Base-by-base conservation (phyloP, 2,888 invertebrate genomes). In the Odontocerum albicorne region DNA sequence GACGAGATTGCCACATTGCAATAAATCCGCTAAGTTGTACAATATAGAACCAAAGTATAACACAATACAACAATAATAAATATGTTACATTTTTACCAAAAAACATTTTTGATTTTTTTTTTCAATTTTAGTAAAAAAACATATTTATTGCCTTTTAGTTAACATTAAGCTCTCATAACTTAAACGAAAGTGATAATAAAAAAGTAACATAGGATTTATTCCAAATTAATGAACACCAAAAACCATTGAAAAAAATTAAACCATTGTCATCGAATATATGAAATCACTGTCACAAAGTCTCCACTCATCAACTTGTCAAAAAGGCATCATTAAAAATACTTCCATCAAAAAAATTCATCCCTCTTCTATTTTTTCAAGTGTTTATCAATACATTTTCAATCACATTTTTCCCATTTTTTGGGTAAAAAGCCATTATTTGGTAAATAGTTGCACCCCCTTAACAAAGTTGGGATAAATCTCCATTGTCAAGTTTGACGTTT, bases 391-490 rank as follows among this genome's bases (percentile, higher is more conserved):
- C 55, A 49, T 47, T 51, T 54, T 54, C 46, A 50, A 55, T 55
- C 45, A 27, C 46, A 15, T 12, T 43, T 47, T 55, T 55, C 55
- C 38, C 22, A 32, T 32, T 21, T 57, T 57, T 60, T 51, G 57
- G 60, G 57, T 52, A 55, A 60, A 55, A 43, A 33, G 44, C 49
- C 36, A 55, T 60, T 60, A 60, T 58, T 55, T 39, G 36, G 32
- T 38, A 47, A 42, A 57, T 31, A 22, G 21, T 35, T 36, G 51
- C 57, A 52, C 47, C 46, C 47, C 51, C 51, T 46, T 47, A 47
- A 40, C 42, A 43, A 35, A 40, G 42, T 47, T 7, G 21, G 35
- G 36, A 51, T 51, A 51, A 51, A 51, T 51, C 51, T 36, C 33
- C 13, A 35, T 35, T 44, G 44, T 44, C 44, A 32, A 13, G 16